Percentiles rank a stretch among this genome's conserved stretches.
Conservation (phyloP, 2,888 invertebrate genomes). For the Uropetala carovei region DNA sequence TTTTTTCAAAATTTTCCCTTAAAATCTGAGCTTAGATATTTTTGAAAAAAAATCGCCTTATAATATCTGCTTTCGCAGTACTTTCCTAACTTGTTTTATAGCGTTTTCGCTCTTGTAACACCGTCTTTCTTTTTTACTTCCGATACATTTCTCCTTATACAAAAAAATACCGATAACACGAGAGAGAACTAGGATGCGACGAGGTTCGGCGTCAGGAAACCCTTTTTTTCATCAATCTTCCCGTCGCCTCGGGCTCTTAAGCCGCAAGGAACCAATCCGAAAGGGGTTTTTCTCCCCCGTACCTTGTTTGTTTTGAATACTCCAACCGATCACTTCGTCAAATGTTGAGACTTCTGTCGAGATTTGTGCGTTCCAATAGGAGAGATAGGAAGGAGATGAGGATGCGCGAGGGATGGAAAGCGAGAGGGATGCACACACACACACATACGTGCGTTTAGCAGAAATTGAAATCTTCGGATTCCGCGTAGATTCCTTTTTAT, state of each 20-base stretch:
- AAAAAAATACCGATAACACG: background rate
- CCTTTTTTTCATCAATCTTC: constrained; percentile 16
- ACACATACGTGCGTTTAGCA: background rate
- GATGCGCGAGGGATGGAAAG: background rate
- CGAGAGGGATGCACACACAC: background rate
- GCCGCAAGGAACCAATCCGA: constrained; percentile 5
- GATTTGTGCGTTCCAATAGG: background rate
- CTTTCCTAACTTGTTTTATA: background rate
- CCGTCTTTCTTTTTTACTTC: background rate
- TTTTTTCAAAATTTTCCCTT: too few relatives aligned
- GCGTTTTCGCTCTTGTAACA: background rate
- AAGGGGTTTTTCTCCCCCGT: background rate
- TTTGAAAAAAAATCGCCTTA: too few relatives aligned
- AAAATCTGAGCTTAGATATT: too few relatives aligned
- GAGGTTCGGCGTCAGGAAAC: background rate
- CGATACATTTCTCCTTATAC: background rate
- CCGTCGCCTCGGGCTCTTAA: background rate
- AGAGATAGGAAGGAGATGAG: background rate
- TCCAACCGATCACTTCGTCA: background rate
- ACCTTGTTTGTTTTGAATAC: constrained; percentile 14
- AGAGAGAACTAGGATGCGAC: background rate
- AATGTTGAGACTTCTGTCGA: background rate
- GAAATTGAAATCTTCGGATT: background rate
- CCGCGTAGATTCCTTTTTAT: background rate
- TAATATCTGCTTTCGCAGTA: too few relatives aligned